Conservation (phyloP, 1,140 invertebrate genomes). For the Hypothenemus hampei region DNA sequence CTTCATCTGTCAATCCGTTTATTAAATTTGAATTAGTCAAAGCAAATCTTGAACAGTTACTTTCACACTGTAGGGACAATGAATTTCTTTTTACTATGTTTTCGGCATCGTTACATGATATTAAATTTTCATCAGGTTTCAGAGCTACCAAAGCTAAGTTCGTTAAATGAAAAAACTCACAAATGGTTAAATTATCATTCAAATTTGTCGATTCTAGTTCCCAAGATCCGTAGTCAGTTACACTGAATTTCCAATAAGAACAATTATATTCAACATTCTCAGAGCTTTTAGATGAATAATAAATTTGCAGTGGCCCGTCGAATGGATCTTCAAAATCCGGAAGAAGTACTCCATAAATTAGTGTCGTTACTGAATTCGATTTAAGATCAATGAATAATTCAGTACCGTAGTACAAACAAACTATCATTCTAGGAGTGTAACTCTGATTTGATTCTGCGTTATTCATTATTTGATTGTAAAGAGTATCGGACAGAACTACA, state of each 20-base stretch:
- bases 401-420: conserved; percentile 7
- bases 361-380: not conserved
- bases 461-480: conserved; percentile 7
- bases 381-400: conserved; percentile 1
- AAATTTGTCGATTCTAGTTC: not conserved
- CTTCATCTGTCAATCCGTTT: too few relatives aligned
- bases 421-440: conserved; percentile 10
- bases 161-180: conserved; percentile 14
- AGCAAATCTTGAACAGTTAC: too few relatives aligned
- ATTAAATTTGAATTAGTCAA: too few relatives aligned
- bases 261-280: conserved; percentile 7
- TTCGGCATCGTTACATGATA: too few relatives aligned
- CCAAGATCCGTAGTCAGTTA: not conserved
- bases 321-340: conserved; percentile 12
- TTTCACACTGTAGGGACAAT: too few relatives aligned
- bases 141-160: too few relatives aligned
- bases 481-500: not conserved
- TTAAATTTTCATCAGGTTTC: too few relatives aligned
- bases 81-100: too few relatives aligned
- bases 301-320: conserved; percentile 8
- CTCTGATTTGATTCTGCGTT: not conserved
- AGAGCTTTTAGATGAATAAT: not conserved
- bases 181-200: not conserved
- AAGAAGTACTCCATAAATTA: conserved; percentile 18
- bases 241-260: conserved; percentile 23